Evolutionary conservation across 2,797 vertebrate genomes (phyloP).

Genomic region (Sparus aurata): DNA sequence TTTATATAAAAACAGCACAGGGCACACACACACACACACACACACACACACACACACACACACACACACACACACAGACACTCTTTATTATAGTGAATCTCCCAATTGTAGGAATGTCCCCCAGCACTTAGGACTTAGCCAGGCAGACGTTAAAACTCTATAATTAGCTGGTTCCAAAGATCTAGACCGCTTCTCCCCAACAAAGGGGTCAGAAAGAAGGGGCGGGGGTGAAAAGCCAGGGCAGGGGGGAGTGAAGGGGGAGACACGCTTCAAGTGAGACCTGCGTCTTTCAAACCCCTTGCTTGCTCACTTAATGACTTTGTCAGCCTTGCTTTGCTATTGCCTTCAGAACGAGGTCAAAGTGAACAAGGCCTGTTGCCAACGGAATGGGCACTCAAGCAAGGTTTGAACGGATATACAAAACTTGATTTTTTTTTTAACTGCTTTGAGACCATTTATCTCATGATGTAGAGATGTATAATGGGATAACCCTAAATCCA

Average conservation of each 20-base stretch:
- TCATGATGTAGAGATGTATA: slow-evolving; percentile 8
- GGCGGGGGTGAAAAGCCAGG: slow-evolving; percentile 76
- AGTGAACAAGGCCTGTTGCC: slow-evolving; percentile 36
- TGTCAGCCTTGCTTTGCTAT: slow-evolving; percentile 54
- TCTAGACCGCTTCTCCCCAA: slow-evolving; percentile 67
- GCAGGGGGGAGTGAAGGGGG: slow-evolving; percentile 38
- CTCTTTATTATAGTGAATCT: slow-evolving; percentile 48
- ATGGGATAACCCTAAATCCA: not conserved
- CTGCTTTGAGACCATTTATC: slow-evolving; percentile 22
- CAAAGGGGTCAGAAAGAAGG: slow-evolving; percentile 78
- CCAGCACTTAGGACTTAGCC: slow-evolving; percentile 72
- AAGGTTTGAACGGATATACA: not conserved
- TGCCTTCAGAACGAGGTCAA: slow-evolving; percentile 40
- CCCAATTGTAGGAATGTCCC: slow-evolving; percentile 75
- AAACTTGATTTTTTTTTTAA: not conserved
- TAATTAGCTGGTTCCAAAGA: slow-evolving; percentile 84
- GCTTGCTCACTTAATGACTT: slow-evolving; percentile 81
- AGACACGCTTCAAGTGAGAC: slow-evolving; percentile 72
- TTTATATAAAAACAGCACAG: slow-evolving; percentile 20
- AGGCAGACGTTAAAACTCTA: slow-evolving; percentile 81
- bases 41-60: slow-evolving; percentile 28
- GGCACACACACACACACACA: slow-evolving; percentile 26
- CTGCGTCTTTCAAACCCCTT: slow-evolving; percentile 58
- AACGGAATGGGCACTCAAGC: slow-evolving; percentile 8
- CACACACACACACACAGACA: slow-evolving; percentile 32